Evolutionary conservation across 2,797 vertebrate species (phyloP).

Genomic region (Thalassophryne amazonica): DNA sequence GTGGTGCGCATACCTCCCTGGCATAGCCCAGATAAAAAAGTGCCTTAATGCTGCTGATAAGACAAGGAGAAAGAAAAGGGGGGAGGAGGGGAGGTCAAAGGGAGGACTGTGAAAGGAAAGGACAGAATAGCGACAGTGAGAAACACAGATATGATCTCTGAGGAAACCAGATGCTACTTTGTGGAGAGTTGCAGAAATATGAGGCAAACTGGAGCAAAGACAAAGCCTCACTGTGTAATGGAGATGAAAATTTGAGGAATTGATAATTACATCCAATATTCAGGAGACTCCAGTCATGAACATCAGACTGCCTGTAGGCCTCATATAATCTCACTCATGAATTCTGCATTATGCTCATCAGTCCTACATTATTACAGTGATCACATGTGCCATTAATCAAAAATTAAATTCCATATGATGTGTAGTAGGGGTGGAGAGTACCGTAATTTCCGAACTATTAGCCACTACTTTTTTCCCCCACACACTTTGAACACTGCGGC

Average conservation of each 20-base stretch:
- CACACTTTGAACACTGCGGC: too few relatives aligned
- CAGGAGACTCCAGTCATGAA: slow-evolving; percentile 14
- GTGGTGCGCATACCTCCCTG: slow-evolving; percentile 47
- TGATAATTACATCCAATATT: slow-evolving; percentile 53
- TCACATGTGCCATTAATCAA: slow-evolving; percentile 17
- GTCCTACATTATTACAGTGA: slow-evolving; percentile 20
- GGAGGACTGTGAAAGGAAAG: slow-evolving; percentile 12
- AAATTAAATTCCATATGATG: neutral
- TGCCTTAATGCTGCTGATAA: slow-evolving; percentile 63
- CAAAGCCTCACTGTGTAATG: slow-evolving; percentile 5
- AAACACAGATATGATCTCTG: neutral
- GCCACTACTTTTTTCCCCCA: too few relatives aligned
- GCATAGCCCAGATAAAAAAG: slow-evolving; percentile 59
- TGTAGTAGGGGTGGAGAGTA: neutral
- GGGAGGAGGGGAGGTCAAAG: slow-evolving; percentile 19
- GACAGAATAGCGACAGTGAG: neutral
- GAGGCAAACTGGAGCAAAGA: slow-evolving; percentile 4
- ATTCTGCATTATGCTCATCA: slow-evolving; percentile 43
- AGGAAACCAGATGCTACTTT: neutral
- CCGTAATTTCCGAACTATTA: too few relatives aligned
- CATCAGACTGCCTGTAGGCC: slow-evolving; percentile 20
- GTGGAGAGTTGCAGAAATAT: neutral
- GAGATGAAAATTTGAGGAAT: slow-evolving; percentile 34
- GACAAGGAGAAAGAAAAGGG: slow-evolving; percentile 32
- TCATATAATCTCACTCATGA: slow-evolving; percentile 26